Evolutionary conservation across 1,140 invertebrate genomes (phyloP).

Genomic region (Drosophila tani): DNA sequence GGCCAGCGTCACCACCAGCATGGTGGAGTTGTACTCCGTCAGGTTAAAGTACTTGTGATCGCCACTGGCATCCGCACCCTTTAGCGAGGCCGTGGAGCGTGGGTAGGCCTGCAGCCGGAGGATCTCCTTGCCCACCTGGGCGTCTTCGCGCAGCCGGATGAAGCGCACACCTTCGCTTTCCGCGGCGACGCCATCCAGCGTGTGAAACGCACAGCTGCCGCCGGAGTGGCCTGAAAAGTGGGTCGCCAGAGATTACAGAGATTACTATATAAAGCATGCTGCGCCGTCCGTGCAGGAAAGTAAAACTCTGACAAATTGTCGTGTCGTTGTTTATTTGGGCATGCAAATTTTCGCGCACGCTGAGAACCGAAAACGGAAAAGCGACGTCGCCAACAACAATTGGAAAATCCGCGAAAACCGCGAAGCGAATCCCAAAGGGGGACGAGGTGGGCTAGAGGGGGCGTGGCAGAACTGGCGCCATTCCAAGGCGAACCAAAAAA

Average conservation of each 20-base stretch:
- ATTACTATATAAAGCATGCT: constrained; percentile 29
- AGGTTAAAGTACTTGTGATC: constrained; percentile 83
- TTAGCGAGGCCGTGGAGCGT: constrained; percentile 66
- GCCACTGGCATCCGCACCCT: constrained; percentile 67
- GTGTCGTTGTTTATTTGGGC: constrained; percentile 50
- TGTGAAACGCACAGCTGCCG: constrained; percentile 77
- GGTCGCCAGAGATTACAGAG: constrained; percentile 50
- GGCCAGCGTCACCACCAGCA: constrained; percentile 90
- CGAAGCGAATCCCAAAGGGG: constrained; percentile 30
- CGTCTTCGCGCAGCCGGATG: constrained; percentile 80
- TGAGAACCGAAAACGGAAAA: constrained; percentile 79
- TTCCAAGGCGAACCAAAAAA: constrained; percentile 30
- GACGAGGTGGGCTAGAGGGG: background rate
- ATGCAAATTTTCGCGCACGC: constrained; percentile 68
- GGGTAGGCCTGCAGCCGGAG: constrained; percentile 79
- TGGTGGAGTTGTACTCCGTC: constrained; percentile 87
- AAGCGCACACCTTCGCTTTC: constrained; percentile 84
- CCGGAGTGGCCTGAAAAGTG: constrained; percentile 56
- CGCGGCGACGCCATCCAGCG: constrained; percentile 68
- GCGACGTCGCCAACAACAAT: constrained; percentile 46
- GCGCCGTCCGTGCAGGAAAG: constrained; percentile 22
- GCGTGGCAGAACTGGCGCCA: constrained; percentile 62
- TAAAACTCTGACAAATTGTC: constrained; percentile 70
- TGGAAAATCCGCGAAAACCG: constrained; percentile 51
- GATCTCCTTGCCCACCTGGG: constrained; percentile 79